Evolutionary conservation across 2,113 vertebrate species (phyloP).

Genomic region (Amazona guildingii): DNA sequence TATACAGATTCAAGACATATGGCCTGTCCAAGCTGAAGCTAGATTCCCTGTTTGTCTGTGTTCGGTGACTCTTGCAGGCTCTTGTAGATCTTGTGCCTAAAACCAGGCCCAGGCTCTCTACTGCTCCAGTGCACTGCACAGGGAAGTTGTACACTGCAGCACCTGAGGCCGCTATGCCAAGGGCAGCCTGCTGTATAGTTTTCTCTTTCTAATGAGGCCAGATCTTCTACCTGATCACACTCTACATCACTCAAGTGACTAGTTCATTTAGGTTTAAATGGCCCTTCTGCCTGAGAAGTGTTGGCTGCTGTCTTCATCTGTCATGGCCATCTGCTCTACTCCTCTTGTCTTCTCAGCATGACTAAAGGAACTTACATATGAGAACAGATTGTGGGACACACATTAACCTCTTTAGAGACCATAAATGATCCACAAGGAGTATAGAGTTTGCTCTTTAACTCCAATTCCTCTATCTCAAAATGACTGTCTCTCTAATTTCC

Average conservation of each 20-base stretch:
- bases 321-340: conserved; percentile 60
- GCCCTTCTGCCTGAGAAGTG: conserved; percentile 36
- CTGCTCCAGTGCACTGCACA: background rate
- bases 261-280: conserved; percentile 58
- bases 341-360: conserved; percentile 51
- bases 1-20: background rate
- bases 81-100: background rate
- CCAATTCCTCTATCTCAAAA: background rate
- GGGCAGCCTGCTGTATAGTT: background rate
- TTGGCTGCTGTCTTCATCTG: conserved; percentile 64
- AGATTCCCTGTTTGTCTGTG: background rate
- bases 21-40: background rate
- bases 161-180: background rate
- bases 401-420: conserved; percentile 57
- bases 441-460: background rate
- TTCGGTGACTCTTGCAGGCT: background rate
- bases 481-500: background rate
- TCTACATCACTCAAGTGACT: conserved; percentile 36
- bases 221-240: conserved; percentile 38
- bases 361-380: conserved; percentile 40
- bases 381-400: conserved; percentile 42
- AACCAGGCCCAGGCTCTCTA: background rate
- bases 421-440: conserved; percentile 40
- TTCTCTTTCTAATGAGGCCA: background rate
- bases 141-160: background rate